Conservation (phyloP, 2,113 vertebrate species). For the Actenoides hombroni region DNA sequence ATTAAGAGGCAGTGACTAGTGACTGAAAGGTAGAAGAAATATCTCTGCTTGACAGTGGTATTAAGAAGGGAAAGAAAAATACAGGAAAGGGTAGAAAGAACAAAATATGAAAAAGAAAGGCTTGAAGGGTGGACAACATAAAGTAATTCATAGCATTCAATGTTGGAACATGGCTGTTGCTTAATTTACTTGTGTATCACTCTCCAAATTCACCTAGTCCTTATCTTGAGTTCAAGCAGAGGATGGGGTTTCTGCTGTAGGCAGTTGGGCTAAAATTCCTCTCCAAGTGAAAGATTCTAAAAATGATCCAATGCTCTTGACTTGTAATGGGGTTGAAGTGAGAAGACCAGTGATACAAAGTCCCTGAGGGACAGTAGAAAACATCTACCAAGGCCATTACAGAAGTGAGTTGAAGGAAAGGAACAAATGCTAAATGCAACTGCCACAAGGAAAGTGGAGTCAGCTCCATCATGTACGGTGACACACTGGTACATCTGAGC, state of each 20-base stretch:
- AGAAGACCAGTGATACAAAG: background rate
- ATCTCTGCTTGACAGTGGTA: background rate
- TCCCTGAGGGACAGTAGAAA: background rate
- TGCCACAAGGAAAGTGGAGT: background rate
- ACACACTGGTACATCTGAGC: background rate
- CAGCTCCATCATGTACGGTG: accelerated
- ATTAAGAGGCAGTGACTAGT: background rate
- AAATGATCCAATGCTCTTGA: background rate
- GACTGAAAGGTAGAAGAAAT: background rate
- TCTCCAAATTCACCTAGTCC: background rate
- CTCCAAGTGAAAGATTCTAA: background rate
- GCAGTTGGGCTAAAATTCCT: background rate
- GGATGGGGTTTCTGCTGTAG: background rate
- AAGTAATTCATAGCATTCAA: background rate
- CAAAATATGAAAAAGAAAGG: background rate
- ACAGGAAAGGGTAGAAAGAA: background rate
- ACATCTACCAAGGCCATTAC: no score
- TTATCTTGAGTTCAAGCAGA: background rate
- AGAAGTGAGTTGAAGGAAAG: background rate
- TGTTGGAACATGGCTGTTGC: background rate
- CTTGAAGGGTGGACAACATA: background rate
- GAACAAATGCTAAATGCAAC: background rate
- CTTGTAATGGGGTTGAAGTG: background rate
- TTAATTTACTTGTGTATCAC: background rate
- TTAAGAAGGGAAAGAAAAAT: background rate